Conservation (phyloP, 2,113 vertebrate genomes). For the Cyprinodon tularosa region DNA sequence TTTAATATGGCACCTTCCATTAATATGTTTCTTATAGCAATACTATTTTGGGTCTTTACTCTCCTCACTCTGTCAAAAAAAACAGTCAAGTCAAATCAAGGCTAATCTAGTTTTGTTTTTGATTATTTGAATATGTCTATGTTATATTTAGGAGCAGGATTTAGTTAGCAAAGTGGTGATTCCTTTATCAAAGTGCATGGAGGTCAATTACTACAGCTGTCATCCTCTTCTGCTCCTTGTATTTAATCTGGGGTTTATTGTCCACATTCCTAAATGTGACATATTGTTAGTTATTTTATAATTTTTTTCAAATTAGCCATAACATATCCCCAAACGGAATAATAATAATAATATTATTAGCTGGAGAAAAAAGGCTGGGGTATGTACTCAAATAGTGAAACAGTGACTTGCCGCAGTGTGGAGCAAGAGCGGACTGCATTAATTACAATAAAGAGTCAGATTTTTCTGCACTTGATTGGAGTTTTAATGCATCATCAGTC, state of each 20-base stretch:
- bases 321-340: conserved; percentile 31
- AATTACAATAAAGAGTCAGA: conserved; percentile 71
- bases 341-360: conserved; percentile 5
- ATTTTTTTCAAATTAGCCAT: not conserved
- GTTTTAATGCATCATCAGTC: conserved; percentile 72
- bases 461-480: conserved; percentile 53
- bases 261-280: not conserved
- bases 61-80: no score
- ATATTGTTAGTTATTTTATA: not conserved
- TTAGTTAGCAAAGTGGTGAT: not conserved
- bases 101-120: not conserved
- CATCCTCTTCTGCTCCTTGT: not conserved
- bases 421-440: conserved; percentile 58
- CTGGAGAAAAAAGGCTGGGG: conserved; percentile 27
- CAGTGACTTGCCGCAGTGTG: conserved; percentile 69
- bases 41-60: no score
- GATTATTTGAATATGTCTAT: conserved; percentile 10
- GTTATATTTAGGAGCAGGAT: not conserved
- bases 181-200: not conserved
- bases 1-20: no score
- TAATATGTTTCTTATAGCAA: no score
- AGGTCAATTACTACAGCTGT: not conserved
- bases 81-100: no score
- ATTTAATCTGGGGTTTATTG: not conserved
- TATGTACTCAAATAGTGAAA: conserved; percentile 42